Evolutionary conservation across 2,113 vertebrate species (phyloP), one percentile per base, ranked within the genome.

Genomic region (Cariama cristata): DNA sequence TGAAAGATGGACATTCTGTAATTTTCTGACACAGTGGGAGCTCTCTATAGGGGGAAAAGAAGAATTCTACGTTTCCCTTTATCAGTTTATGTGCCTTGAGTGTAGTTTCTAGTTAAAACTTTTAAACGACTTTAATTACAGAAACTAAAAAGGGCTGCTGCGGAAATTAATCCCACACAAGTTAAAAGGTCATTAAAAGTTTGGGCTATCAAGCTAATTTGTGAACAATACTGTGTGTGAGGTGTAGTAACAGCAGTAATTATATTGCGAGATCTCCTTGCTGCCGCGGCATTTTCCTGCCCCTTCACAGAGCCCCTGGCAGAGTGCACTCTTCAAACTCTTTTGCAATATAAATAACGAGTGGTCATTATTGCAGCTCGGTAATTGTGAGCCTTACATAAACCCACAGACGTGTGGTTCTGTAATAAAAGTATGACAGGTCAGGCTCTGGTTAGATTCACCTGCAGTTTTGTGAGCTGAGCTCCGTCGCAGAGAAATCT

Each of bases 21-120:
- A 98, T 98, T 98, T 98, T 90, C 92, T 87, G 75, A 68, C 95
- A 92, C 95, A 96, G 96, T 96, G 86, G 96, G 96, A 94, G 92
- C 76, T 76, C 94, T 90, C 44, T 56, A 16, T 17, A 2, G 67
- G 24, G 55, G 20, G 86, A 2, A 2, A 17, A 45, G 73, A 90
- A 71, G 77, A 28, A 60, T 81, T 96, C 86, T 40, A 4, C 8
- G 22, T 93, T 97, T 97, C 66, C 67, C 63, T 96, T 95, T 80
- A 91, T 97, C 86, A 79, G 47, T 33, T 89, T 92, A 32, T 95
- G 79, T 67, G 84, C 79, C 89, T 92, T 95, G 94, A 95, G 50
- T 96, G 50, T 55, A 64, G 90, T 97, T 96, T 63, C 88, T 85
- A 64, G 98, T 94, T 96, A 89, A 97, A 98, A 97, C 73, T 97